Evolutionary conservation across 2,113 vertebrate genomes (phyloP), one percentile per base, ranked within the genome.

Genomic region (Ptilorrhoa leucosticta): DNA sequence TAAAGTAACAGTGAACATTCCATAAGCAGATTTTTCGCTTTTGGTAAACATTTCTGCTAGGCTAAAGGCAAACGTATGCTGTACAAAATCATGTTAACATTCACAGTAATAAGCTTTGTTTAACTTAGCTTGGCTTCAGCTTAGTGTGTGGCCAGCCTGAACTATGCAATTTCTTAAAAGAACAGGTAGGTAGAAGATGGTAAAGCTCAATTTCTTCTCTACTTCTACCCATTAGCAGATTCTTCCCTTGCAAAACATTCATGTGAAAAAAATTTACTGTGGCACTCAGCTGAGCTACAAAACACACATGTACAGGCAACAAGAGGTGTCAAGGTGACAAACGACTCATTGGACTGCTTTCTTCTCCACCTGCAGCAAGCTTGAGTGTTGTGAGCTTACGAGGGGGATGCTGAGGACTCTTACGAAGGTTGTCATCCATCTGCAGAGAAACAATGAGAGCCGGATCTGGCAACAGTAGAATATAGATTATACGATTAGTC

Each of bases 401-500:
- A 72, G 99, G 98, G 89, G 98, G 98, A 97, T 99, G 99, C 71
- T 99, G 99, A 83, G 99, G 99, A 92, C 99, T 99, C 97, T 98
- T 99, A 90, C 99, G 99, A 91, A 99, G 99, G 92, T 99, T 99
- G 96, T 99, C 98, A 79, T 99, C 99, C 99, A 99, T 99, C 99
- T 99, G 97, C 54, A 97, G 94, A 65, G 96, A 95, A 98, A 98
- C 94, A 86, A 97, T 42, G 94, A 94, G 83, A 77, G 88, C 93
- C n/a, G 47, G 71, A 96, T 97, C 86, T 95, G 88, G 89, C 87
- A 91, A 81, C 69, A 61, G 93, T 23, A 95, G 94, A 95, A 93
- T 80, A 93, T 0, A 90, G 40, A 80, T 93, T 45, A 90, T 10
- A 91, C 2, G 0, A 64, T 92, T 79, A 90, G 82, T 83, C 66